Percentiles rank a stretch among this genome's conserved stretches.
These are phyloP conservation scores for Vulpes lagopus DNA, from an alignment of 2,113 vertebrate species.

Conservation along the genomic window DNA sequence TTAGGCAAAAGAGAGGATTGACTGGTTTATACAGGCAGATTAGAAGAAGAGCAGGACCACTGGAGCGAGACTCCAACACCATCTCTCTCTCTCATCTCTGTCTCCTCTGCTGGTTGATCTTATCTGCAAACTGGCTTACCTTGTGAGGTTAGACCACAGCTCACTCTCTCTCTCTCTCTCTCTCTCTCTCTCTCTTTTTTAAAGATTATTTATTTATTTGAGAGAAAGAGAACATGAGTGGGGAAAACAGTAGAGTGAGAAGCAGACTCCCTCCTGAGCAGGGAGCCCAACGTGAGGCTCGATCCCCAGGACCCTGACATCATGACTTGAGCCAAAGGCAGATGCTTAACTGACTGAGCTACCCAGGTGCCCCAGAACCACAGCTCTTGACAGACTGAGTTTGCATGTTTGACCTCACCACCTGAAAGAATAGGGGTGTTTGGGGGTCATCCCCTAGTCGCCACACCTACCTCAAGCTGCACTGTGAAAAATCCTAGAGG, in stretches of 20 bases:
- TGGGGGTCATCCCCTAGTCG: background rate
- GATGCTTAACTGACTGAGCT: no score
- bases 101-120: background rate
- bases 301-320: no score
- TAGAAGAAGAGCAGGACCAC: background rate
- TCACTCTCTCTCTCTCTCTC: no score
- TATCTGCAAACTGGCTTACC: background rate
- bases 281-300: no score
- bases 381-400: background rate
- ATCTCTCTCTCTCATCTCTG: background rate
- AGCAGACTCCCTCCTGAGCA: no score
- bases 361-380: background rate
- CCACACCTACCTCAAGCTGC: background rate
- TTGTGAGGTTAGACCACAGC: background rate
- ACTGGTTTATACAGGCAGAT: background rate
- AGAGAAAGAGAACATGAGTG: no score
- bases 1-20: background rate
- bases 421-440: background rate
- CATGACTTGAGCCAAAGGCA: no score
- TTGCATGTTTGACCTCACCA: background rate
- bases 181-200: no score
- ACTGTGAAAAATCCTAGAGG: background rate
- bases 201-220: no score
- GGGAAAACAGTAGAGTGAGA: no score
- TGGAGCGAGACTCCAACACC: background rate